phyloP scores from a whole-genome alignment of 2,888 invertebrate genomes.

The Tanypteryx hageni region DNA sequence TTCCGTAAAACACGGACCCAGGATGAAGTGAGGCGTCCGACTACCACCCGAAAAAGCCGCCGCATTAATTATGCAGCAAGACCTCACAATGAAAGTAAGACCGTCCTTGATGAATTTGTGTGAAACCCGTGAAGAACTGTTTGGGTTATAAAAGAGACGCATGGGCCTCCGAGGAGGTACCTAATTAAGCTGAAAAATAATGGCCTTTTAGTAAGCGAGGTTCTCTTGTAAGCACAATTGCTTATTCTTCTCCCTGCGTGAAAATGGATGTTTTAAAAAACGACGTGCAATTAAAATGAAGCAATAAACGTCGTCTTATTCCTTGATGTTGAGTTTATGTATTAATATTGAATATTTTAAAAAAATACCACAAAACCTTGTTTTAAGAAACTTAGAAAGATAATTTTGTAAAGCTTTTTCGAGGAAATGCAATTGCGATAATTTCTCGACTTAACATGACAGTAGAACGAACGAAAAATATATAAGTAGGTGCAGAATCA shows the following conservation, averaged over 20 bases:
- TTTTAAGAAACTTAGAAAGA: too few relatives aligned
- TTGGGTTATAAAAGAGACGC: slow-evolving; percentile 22
- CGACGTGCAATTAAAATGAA: not conserved
- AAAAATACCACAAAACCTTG: too few relatives aligned
- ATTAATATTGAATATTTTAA: too few relatives aligned
- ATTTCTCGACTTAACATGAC: slow-evolving; percentile 70
- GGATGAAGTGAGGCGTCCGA: not conserved
- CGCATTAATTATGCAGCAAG: slow-evolving; percentile 51
- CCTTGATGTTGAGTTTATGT: too few relatives aligned
- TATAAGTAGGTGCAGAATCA: slow-evolving; percentile 69
- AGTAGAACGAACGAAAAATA: slow-evolving; percentile 75
- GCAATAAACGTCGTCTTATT: not conserved
- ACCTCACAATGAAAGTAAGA: not conserved
- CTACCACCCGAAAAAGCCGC: not conserved
- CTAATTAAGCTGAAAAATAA: slow-evolving; percentile 36
- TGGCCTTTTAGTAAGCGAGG: not conserved
- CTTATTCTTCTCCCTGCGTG: not conserved
- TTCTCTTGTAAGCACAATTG: not conserved
- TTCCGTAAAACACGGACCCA: slow-evolving; percentile 25
- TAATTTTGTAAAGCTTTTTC: too few relatives aligned
- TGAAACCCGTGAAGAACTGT: slow-evolving; percentile 23
- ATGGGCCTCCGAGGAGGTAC: not conserved
- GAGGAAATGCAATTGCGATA: too few relatives aligned
- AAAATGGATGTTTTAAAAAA: not conserved
- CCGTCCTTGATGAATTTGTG: slow-evolving; percentile 52